Evolutionary conservation across 2,888 invertebrate species (phyloP).

Genomic region (Ochropleura leucogaster): DNA sequence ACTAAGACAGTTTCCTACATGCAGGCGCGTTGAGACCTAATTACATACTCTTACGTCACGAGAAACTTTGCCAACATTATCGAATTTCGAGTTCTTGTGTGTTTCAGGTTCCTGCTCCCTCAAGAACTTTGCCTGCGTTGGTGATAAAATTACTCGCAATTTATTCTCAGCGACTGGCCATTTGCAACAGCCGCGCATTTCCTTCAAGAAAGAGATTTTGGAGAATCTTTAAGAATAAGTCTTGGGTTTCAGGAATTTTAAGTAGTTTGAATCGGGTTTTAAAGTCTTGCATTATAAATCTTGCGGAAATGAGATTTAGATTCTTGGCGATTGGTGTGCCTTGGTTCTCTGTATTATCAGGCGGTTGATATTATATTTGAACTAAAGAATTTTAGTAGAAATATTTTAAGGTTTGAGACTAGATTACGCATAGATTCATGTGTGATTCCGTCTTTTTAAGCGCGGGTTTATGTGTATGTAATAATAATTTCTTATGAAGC

Average conservation of each 20-base stretch:
- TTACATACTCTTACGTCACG: constrained; percentile 33
- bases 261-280: constrained; percentile 40
- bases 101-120: constrained; percentile 53
- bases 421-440: background rate
- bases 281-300: constrained; percentile 23
- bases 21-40: constrained; percentile 26
- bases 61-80: constrained; percentile 63
- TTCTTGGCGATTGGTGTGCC: background rate
- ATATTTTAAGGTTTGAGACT: background rate
- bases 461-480: too few species aligned
- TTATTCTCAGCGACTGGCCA: constrained; percentile 78
- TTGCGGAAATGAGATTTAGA: background rate
- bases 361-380: background rate
- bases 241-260: constrained; percentile 40
- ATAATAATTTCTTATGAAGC: too few species aligned
- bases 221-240: constrained; percentile 53
- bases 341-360: background rate
- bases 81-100: constrained; percentile 65
- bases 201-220: constrained; percentile 70
- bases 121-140: constrained; percentile 71
- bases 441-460: too few species aligned
- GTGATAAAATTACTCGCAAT: constrained; percentile 84
- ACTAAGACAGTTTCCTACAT: background rate
- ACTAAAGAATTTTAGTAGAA: background rate
- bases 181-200: constrained; percentile 81